Conservation (phyloP, 2,888 invertebrate species). For the Oligia strigilis region DNA sequence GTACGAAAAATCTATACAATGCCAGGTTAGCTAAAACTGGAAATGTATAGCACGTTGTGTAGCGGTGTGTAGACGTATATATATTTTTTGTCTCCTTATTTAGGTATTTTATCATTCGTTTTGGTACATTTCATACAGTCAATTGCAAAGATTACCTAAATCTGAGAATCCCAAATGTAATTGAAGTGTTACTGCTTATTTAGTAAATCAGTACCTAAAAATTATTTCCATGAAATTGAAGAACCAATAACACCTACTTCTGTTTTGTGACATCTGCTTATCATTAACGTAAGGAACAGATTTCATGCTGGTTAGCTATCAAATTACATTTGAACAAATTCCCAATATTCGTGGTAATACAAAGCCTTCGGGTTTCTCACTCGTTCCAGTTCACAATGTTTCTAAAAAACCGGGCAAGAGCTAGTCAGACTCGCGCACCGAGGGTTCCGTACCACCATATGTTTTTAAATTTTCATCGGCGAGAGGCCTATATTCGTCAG, state of each 20-base stretch:
- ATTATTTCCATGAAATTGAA: constrained; percentile 12
- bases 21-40: neutral
- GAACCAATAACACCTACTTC: constrained; percentile 15
- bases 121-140: neutral
- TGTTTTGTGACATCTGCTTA: constrained; percentile 32
- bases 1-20: neutral
- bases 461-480: no score
- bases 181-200: neutral
- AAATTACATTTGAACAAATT: constrained; percentile 17
- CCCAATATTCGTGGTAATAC: constrained; percentile 16
- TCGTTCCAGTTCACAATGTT: neutral
- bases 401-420: no score
- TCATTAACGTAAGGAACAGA: constrained; percentile 39
- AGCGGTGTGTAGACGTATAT: neutral
- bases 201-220: neutral
- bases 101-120: neutral
- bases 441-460: no score
- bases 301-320: constrained; percentile 9
- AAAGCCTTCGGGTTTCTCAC: constrained; percentile 1
- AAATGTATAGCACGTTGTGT: neutral
- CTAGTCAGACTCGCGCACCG: no score
- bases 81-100: constrained; percentile 5
- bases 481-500: no score
- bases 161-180: neutral
- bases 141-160: neutral